phyloP scores from a whole-genome alignment of 2,888 invertebrate species.

The Spodoptera picta region DNA sequence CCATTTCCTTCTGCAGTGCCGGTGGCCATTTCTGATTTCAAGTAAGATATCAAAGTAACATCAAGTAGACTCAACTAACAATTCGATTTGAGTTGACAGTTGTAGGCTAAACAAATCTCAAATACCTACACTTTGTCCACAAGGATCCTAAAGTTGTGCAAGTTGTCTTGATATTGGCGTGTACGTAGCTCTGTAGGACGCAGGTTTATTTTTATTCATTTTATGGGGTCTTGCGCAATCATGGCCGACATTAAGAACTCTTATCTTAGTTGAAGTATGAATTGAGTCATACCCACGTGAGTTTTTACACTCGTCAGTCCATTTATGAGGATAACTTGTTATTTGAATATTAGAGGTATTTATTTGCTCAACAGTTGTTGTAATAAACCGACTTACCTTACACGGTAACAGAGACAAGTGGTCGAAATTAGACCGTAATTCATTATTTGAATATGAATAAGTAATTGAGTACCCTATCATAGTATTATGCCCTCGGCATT shows the following conservation, averaged over 20 bases:
- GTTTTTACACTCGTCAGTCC: conserved; percentile 13
- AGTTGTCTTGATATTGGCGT: conserved; percentile 34
- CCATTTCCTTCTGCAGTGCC: no score
- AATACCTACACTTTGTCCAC: conserved; percentile 24
- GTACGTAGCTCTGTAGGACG: conserved; percentile 31
- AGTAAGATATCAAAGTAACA: conserved; percentile 22
- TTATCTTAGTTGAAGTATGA: conserved; percentile 21
- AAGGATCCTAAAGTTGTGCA: conserved; percentile 45
- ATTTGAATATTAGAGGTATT: conserved; percentile 18
- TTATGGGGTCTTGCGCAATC: conserved; percentile 44
- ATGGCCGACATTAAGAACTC: conserved; percentile 30
- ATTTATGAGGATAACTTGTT: conserved; percentile 14
- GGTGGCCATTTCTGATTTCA: neutral
- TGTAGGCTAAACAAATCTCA: conserved; percentile 39
- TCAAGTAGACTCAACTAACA: conserved; percentile 13
- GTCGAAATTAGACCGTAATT: no score
- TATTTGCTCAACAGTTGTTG: neutral
- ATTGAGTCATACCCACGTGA: conserved; percentile 31
- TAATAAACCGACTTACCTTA: no score
- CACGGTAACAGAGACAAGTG: no score
- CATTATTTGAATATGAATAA: no score
- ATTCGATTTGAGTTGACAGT: conserved; percentile 34
- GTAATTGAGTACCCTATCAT: no score
- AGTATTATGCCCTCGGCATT: no score
- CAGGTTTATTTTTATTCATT: conserved; percentile 41